These are phyloP conservation scores for Nemotelus nigrinus DNA, from an alignment of 2,888 invertebrate genomes.

Conservation along the genomic window DNA sequence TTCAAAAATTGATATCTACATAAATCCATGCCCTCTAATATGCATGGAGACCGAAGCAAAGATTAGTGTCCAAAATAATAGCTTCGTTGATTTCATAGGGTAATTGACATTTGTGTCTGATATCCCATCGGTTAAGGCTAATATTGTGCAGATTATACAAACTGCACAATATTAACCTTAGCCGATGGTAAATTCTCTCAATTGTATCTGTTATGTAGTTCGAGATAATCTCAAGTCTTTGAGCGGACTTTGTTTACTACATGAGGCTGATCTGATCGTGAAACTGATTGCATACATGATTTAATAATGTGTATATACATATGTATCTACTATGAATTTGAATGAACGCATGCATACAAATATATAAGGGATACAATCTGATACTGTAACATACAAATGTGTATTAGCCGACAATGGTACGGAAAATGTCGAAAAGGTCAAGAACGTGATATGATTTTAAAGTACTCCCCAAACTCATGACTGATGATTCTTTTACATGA, in stretches of 20 bases:
- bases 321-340: not conserved
- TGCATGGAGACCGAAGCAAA: not conserved
- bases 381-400: too few relatives aligned
- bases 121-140: too few relatives aligned
- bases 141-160: too few relatives aligned
- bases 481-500: not conserved
- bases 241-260: not conserved
- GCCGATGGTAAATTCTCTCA: too few relatives aligned
- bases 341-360: too few relatives aligned
- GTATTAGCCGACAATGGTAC: not conserved
- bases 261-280: not conserved
- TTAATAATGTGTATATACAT: not conserved
- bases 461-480: too few relatives aligned
- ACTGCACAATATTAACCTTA: too few relatives aligned
- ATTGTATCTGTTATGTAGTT: too few relatives aligned
- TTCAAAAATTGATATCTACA: not conserved
- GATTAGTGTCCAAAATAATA: not conserved
- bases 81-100: not conserved
- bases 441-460: constrained; percentile 9
- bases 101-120: not conserved
- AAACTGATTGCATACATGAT: not conserved
- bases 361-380: too few relatives aligned
- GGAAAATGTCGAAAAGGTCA: constrained; percentile 9
- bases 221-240: too few relatives aligned
- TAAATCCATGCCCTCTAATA: not conserved